Evolutionary conservation across 2,113 vertebrate species (phyloP).

Genomic region (Stictonetta naevosa): DNA sequence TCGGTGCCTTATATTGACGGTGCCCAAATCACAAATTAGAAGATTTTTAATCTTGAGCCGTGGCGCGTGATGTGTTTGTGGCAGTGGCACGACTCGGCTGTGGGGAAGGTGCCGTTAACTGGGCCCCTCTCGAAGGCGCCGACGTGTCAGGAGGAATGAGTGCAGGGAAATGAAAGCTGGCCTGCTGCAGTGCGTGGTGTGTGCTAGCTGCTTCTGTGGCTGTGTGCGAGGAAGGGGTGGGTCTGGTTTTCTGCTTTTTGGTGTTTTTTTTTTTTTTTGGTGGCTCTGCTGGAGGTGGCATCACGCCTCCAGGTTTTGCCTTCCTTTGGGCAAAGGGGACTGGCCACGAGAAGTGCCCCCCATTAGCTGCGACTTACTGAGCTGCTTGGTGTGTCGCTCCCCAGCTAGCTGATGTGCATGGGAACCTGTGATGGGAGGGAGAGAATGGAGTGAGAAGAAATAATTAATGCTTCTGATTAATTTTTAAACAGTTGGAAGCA

Average conservation of each 20-base stretch:
- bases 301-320: fast-evolving
- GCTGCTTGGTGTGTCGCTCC: background rate
- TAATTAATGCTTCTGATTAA: background rate
- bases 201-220: fast-evolving
- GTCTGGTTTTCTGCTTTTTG: too few species aligned
- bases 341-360: background rate
- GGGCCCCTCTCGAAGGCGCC: fast-evolving
- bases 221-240: fast-evolving
- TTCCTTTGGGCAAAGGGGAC: background rate
- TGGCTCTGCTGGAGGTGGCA: background rate
- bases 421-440: background rate
- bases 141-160: fast-evolving
- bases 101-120: fast-evolving
- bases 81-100: background rate
- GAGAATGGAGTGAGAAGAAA: background rate
- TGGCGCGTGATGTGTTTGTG: fast-evolving
- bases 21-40: too few species aligned
- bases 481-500: background rate
- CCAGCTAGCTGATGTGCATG: background rate
- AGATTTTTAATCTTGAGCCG: background rate
- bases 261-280: background rate
- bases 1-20: background rate
- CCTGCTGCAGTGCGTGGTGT: background rate
- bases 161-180: fast-evolving
- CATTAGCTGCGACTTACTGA: background rate